Evolutionary conservation across 1,140 invertebrate species (phyloP), one percentile per base, ranked within the genome.

Genomic region (Sitobion miscanthi): DNA sequence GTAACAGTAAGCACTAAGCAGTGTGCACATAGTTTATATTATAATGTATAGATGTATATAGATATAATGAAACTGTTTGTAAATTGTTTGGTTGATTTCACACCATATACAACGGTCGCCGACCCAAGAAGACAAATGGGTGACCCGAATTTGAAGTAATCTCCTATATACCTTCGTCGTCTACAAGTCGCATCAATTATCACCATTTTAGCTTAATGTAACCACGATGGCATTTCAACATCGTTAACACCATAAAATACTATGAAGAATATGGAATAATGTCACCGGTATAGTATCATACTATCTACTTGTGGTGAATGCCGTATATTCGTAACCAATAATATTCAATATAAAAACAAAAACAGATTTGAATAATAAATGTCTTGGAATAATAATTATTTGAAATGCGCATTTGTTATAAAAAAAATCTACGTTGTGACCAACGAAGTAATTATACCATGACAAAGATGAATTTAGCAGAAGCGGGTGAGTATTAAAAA

Each of bases 101-200:
- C 35, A 38, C 87, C 5, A 20, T 49, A n/a, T n/a, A 49, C 47
- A 11, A 69, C 25, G 21, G n/a, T 38, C 21, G 21, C 52, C 52
- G 35, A 57, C 88, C 88, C 35, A 38, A 57, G 7, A 89, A 89
- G 52, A 89, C 88, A 57, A 89, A 89, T 89, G 88, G 49, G n/a
- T 47, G 49, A 89, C 88, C 49, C 52, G 25, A 89, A 89, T 89
- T 57, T 57, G 7, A 57, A 25, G 35, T 89, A 89, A 89, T 89
- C 88, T 54, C 23, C 42, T 20, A 45, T 23, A 35, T 54, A 88
- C 88, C 52, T 89, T 23, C 3, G 88, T 38, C 88, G 88, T 42
- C 25, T 25, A 49, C 88, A 35, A 38, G 23, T 57, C 52, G 52
- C 49, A 89, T 89, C 88, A 57, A 89, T 89, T 89, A 57, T 89